These are phyloP conservation scores for Cherax destructor DNA, from an alignment of 1,140 invertebrate genomes.

Conservation along the genomic window DNA sequence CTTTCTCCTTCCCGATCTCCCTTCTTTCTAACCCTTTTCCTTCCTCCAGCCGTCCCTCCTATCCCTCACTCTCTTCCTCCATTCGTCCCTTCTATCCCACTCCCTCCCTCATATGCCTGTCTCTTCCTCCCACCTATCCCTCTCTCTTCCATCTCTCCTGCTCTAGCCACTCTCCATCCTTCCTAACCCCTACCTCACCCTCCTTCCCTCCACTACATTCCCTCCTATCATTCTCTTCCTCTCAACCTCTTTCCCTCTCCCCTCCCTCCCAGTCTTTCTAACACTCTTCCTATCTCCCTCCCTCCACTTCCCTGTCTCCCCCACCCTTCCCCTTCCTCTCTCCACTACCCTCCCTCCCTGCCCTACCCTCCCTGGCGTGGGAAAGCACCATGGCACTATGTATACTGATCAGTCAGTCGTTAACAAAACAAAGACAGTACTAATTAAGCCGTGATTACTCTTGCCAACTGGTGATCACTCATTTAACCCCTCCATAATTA, in stretches of 20 bases:
- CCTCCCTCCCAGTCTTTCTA: not conserved
- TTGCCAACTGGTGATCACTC: conserved; percentile 28
- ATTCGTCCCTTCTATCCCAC: too few species aligned
- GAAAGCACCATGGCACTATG: not conserved
- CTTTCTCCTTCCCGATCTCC: too few species aligned
- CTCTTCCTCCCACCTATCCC: not conserved
- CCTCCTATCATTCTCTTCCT: not conserved
- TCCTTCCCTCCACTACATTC: too few species aligned
- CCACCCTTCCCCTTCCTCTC: too few species aligned
- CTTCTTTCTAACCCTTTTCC: not conserved
- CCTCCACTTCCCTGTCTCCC: too few species aligned
- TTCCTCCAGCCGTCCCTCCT: too few species aligned
- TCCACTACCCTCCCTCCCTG: too few species aligned
- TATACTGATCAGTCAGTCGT: conserved; percentile 5
- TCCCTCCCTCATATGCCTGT: too few species aligned
- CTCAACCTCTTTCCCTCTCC: too few species aligned
- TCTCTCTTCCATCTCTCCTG: not conserved
- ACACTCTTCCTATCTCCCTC: not conserved
- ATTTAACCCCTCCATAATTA: conserved; percentile 30
- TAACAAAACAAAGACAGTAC: conserved; percentile 31
- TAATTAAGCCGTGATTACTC: conserved; percentile 24
- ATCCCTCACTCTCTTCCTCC: too few species aligned
- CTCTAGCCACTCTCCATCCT: too few species aligned
- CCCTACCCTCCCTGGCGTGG: not conserved
- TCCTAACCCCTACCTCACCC: too few species aligned